phyloP scores from a whole-genome alignment of 2,888 invertebrate species.

The Dryococelus australis region DNA sequence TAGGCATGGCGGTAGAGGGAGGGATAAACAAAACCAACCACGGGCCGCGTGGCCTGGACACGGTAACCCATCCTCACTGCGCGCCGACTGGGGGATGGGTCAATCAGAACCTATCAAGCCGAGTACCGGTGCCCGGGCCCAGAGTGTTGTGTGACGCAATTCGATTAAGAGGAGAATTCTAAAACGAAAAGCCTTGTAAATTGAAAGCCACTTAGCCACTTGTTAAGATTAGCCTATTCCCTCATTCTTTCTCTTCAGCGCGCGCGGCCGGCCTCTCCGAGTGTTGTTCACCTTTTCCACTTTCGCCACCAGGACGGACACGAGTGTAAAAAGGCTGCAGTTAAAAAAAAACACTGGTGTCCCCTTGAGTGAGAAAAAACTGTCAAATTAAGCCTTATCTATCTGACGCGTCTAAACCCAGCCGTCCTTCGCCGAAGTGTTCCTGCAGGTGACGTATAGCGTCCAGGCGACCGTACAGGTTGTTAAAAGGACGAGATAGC shows the following conservation, averaged over 20 bases:
- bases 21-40: no score
- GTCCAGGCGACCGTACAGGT: no score
- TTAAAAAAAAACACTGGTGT: neutral
- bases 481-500: no score
- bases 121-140: neutral
- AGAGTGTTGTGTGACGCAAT: slow-evolving; percentile 32
- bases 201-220: slow-evolving; percentile 42
- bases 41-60: neutral
- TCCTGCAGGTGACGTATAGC: no score
- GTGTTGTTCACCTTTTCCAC: slow-evolving; percentile 6
- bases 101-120: slow-evolving; percentile 16
- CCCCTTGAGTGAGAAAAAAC: neutral
- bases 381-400: neutral
- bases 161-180: slow-evolving; percentile 34
- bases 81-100: neutral
- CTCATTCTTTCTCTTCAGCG: neutral
- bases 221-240: slow-evolving; percentile 39
- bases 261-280: neutral
- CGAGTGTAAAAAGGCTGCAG: neutral
- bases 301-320: neutral
- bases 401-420: neutral
- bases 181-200: slow-evolving; percentile 29
- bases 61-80: neutral
- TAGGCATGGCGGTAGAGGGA: no score
- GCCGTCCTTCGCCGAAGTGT: neutral